Evolutionary conservation across 2,113 vertebrate species (phyloP), one percentile per base, ranked within the genome.

Genomic region (Toxostoma redivivum): DNA sequence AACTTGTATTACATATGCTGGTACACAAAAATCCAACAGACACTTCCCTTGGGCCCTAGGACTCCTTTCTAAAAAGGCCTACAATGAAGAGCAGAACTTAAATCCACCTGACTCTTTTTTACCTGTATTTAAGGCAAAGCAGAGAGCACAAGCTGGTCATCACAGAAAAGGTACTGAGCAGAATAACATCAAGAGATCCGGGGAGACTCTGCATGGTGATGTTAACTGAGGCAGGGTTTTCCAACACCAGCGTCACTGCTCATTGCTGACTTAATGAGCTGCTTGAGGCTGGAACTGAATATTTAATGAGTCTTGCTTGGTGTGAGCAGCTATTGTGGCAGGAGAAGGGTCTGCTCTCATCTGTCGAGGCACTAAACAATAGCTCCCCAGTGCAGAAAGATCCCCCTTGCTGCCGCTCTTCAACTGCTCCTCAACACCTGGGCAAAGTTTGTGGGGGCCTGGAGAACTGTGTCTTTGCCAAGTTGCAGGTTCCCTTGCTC

Each of bases 101-200:
- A 88, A n/a, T 71, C 65, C 74, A 84, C 90, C 81, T 96, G 79
- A 61, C 60, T 48, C 48, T 66, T 94, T 89, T 86, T 88, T 99
- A 99, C 98, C 98, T 99, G 98, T 98, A 99, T 97, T 98, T 98
- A 95, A 99, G 93, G 98, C 98, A 99, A 97, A 99, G 98, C 93
- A 99, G 97, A 85, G 98, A 99, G 97, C 98, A 99, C 93, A 98
- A 96, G 95, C 98, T 98, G 98, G 98, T 98, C 98, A 99, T 99
- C 98, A 97, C 92, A 97, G 97, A 97, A 97, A 97, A 97, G 96
- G 97, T 96, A 92, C 95, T 96, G 95, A 95, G 97, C 95, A 97
- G 97, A 92, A 93, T 93, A 97, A 94, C 97, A 97, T 97, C 93
- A 94, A 92, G 97, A 94, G 97, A 95, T 96, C 97, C 95, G 7